Evolutionary conservation across 2,888 invertebrate species (phyloP), one percentile per base, ranked within the genome.

Genomic region (Tachina fera): DNA sequence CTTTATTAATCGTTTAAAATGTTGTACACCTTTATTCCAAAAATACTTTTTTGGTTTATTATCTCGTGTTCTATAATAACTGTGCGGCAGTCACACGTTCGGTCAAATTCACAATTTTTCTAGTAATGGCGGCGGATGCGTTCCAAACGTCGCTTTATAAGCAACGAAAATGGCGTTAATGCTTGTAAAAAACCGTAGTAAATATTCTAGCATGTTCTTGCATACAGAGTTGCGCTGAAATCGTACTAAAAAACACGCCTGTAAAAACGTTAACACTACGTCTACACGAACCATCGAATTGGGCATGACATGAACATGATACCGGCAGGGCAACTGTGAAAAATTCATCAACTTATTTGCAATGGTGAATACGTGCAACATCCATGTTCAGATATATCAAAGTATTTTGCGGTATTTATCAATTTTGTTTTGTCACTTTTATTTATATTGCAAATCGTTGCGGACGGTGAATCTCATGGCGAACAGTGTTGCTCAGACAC

Each of bases 21-120:
- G 65, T 83, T 82, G 67, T 81, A 79, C 70, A 77, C 77, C 60
- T 87, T 60, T 45, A 11, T 74, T 51, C 53, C 8, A 80, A 74
- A 83, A 56, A 68, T 43, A 51, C 9, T 76, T 51, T 74, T 56
- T 80, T 83, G 68, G 70, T 78, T 65, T 83, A 61, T 63, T 67
- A 60, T 68, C 70, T 86, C 45, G 56, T 78, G 74, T 76, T 10
- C 63, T 71, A 19, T 22, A 19, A 22, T 74, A 19, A 56, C 60
- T 72, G 56, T 82, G 80, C 86, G 84, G 85, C 82, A 87, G 31
- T 75, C 88, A 87, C 88, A 91, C 91, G 90, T 90, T 90, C 89
- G 90, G 88, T 89, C 90, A 89, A 89, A 89, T 87, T 88, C 88
- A 88, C 88, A 83, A 83, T 89, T 87, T 82, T 86, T 80, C 60